Evolutionary conservation across 2,113 vertebrate genomes (phyloP).

Genomic region (Myiagra hebetior): DNA sequence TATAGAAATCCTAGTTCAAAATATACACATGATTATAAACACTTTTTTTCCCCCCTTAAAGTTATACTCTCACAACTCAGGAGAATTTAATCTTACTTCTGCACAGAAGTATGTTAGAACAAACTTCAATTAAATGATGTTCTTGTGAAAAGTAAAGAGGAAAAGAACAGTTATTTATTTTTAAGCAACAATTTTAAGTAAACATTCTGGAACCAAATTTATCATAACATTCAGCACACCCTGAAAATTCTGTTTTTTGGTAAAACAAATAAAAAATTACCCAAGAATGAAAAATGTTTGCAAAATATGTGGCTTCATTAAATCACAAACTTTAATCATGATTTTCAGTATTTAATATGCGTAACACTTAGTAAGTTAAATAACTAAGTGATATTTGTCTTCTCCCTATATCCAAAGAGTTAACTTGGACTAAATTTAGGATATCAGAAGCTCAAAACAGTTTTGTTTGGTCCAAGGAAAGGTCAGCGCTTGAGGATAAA

Average conservation of each 20-base stretch:
- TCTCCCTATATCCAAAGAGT: background rate
- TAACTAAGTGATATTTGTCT: background rate
- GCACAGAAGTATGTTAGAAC: background rate
- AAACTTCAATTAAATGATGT: background rate
- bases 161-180: background rate
- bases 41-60: accelerated
- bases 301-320: background rate
- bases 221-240: background rate
- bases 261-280: background rate
- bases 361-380: background rate
- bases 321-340: background rate
- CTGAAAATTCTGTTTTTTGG: background rate
- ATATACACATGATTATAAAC: background rate
- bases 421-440: background rate
- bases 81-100: background rate
- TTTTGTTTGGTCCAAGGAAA: background rate
- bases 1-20: background rate
- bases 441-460: background rate
- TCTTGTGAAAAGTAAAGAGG: background rate
- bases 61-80: background rate
- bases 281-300: background rate
- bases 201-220: background rate
- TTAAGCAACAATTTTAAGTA: background rate
- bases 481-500: background rate
- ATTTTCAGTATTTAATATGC: background rate